Evolutionary conservation across 2,113 vertebrate species (phyloP).

Genomic region (Murina feae): DNA sequence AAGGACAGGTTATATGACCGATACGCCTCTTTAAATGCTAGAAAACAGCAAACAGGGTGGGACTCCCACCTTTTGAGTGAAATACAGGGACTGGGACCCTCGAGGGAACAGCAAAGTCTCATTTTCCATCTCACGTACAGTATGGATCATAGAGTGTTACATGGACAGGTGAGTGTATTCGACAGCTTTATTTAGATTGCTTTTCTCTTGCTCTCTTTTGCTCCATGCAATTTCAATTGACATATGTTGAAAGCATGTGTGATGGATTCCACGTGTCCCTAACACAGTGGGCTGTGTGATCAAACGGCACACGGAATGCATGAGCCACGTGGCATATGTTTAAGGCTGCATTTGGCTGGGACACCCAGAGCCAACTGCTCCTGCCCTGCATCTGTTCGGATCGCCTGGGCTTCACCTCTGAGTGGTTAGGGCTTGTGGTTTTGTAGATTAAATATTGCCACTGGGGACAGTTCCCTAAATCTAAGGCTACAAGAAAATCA

Average conservation of each 20-base stretch:
- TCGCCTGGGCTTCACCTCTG: not conserved
- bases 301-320: fast-evolving
- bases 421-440: not conserved
- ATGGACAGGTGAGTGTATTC: not conserved
- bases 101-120: not conserved
- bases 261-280: not conserved
- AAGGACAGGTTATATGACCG: not conserved
- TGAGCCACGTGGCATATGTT: fast-evolving
- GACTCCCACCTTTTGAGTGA: not conserved
- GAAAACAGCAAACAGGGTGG: not conserved
- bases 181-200: not conserved
- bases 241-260: fast-evolving
- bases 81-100: not conserved
- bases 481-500: not conserved
- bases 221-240: not conserved
- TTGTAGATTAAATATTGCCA: not conserved
- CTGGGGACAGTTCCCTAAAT: not conserved
- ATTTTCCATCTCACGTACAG: not conserved
- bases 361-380: fast-evolving
- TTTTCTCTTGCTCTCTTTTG: not conserved
- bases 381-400: too few relatives aligned
- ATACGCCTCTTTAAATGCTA: not conserved
- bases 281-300: not conserved
- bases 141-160: fast-evolving
- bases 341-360: fast-evolving